Base-by-base conservation (phyloP, 2,113 vertebrate genomes). In the Oreotrochilus melanogaster region DNA sequence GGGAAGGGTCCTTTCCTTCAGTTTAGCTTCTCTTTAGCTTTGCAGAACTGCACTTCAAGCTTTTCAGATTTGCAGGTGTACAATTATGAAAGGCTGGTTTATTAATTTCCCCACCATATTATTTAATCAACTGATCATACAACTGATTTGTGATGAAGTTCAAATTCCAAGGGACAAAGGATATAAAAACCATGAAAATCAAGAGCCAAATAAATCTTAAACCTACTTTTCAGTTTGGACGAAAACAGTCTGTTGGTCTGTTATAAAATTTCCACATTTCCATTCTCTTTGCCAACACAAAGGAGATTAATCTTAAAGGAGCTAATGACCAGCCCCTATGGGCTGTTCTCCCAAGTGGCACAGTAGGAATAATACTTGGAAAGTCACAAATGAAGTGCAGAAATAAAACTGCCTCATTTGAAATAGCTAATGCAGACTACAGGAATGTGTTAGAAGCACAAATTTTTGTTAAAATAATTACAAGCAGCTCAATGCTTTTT, bases 11-110 rank as follows among this genome's bases (percentile, higher is more conserved):
- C 54, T 85, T 85, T 75, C 91, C 91, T 78, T 69, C n/a, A 69
- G 30, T 90, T 88, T 92, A 76, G 78, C 54, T 37, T 96, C 81
- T 83, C 78, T 89, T 89, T 90, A 70, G 65, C 54, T 80, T 60
- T 76, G 86, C 43, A 88, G 79, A 72, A 42, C 14, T 21, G 23
- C 23, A 45, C 22, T 74, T 92, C 7, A 45, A 79, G 80, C 58
- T 87, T 84, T n/a, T 27, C 64, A 86, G 48, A 58, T 76, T 62
- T 92, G 60, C 47, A 90, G 71, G 78, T 0, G 0, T 28, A 35
- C 56, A 64, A 1, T 61, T 89, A 31, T 89, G 61, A 94, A 89
- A 84, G n/a, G 14, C 30, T 84, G 25, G 12, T n/a, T 95, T 27
- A 56, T 37, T 86, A 81, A 31, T 37, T 47, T 37, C 51, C 62